Evolutionary conservation across 1,140 invertebrate genomes (phyloP).

Genomic region (Drepana arcuata): DNA sequence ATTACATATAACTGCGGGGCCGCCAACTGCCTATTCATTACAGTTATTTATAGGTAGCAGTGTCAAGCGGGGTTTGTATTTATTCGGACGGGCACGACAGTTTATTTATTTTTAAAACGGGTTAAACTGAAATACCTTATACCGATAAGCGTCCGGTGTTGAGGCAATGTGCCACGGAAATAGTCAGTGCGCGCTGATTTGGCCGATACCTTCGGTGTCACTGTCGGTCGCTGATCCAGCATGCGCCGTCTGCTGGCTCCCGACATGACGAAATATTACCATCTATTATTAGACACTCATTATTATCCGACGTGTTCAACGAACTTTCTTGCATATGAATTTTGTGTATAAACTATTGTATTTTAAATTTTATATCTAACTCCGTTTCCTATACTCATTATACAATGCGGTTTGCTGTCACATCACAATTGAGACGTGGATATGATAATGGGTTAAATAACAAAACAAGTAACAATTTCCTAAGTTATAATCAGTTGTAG

Average conservation of each 20-base stretch:
- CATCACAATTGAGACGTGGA: too few species aligned
- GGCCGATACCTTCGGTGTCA: conserved; percentile 36
- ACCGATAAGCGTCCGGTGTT: conserved; percentile 50
- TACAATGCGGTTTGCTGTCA: too few species aligned
- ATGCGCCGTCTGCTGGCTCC: conserved; percentile 17
- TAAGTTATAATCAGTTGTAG: conserved; percentile 24
- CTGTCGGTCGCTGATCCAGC: conserved; percentile 33
- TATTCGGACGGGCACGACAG: conserved; percentile 49
- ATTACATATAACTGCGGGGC: conserved; percentile 57
- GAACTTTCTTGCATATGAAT: conserved; percentile 21
- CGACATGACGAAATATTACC: conserved; percentile 47
- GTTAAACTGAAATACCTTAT: conserved; percentile 52
- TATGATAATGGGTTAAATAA: too few species aligned
- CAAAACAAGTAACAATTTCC: too few species aligned
- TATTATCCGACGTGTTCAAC: conserved; percentile 37
- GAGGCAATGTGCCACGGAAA: conserved; percentile 30
- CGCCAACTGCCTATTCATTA: conserved; percentile 62
- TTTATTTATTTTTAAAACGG: conserved; percentile 66
- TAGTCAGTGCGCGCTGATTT: conserved; percentile 33
- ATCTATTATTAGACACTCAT: conserved; percentile 50
- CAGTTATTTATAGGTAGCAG: conserved; percentile 63
- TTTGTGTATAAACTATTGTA: too few species aligned
- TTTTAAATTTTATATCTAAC: too few species aligned
- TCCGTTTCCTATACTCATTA: too few species aligned
- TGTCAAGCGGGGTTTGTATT: conserved; percentile 59